phyloP scores from a whole-genome alignment of 1,140 invertebrate species.

The Centruroides sculpturatus region DNA sequence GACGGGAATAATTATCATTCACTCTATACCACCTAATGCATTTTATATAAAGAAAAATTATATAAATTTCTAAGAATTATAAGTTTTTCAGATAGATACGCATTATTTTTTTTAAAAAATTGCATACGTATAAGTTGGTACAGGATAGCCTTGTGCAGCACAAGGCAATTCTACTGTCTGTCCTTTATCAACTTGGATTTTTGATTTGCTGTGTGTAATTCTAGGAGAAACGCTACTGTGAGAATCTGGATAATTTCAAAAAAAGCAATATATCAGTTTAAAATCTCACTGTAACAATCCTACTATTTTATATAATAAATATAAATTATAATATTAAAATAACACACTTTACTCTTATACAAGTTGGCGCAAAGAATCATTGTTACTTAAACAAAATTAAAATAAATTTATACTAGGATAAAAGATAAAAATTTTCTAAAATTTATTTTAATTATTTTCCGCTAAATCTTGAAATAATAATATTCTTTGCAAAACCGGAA shows the following conservation, averaged over 20 bases:
- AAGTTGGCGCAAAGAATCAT: too few species aligned
- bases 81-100: neutral
- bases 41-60: neutral
- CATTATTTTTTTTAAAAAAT: too few species aligned
- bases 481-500: too few species aligned
- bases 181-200: conserved; percentile 22
- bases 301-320: too few species aligned
- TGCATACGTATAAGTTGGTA: conserved; percentile 17
- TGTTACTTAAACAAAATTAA: too few species aligned
- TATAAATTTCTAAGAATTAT: neutral
- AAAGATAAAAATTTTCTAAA: too few species aligned
- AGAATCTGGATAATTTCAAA: conserved; percentile 31
- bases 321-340: too few species aligned
- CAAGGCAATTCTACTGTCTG: conserved; percentile 28
- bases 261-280: neutral
- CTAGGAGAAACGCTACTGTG: conserved; percentile 22
- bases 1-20: conserved; percentile 6
- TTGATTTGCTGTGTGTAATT: conserved; percentile 16
- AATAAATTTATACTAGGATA: too few species aligned
- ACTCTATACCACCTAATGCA: conserved; percentile 8
- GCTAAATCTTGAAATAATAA: too few species aligned
- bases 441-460: too few species aligned
- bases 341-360: too few species aligned
- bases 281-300: too few species aligned
- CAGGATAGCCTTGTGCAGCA: conserved; percentile 25